Evolutionary conservation across 2,113 vertebrate species (phyloP).

Genomic region (Cricetomys ansorgei): DNA sequence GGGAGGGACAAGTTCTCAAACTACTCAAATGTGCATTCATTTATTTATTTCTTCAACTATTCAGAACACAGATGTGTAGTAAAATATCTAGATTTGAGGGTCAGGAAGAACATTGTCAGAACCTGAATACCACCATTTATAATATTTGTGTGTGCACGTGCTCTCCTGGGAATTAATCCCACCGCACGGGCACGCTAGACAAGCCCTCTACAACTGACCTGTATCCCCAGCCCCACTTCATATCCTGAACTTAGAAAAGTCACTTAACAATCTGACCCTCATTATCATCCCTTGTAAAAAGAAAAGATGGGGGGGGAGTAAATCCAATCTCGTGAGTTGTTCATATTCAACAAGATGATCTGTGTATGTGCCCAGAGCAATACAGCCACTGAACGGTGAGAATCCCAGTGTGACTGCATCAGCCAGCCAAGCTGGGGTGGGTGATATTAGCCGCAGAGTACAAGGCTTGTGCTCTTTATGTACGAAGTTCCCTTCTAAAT

Average conservation of each 20-base stretch:
- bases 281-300: background rate
- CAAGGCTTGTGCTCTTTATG: rapidly evolving
- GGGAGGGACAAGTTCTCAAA: background rate
- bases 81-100: background rate
- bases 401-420: rapidly evolving
- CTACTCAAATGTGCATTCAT: background rate
- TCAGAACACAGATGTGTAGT: background rate
- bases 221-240: background rate
- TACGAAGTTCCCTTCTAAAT: background rate
- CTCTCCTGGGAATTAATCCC: background rate
- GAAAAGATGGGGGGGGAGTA: background rate
- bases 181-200: too few relatives aligned
- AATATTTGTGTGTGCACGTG: background rate
- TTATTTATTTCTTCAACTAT: background rate
- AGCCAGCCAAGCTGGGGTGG: background rate
- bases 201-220: background rate
- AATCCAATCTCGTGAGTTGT: background rate
- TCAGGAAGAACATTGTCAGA: background rate
- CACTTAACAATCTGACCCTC: background rate
- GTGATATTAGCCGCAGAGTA: background rate
- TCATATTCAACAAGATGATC: background rate
- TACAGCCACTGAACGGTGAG: rapidly evolving
- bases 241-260: background rate
- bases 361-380: background rate
- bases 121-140: background rate